Percentiles rank a stretch among this genome's conserved stretches.
phyloP scores from a whole-genome alignment of 1,140 invertebrate genomes.

The Archivesica marissinica region DNA sequence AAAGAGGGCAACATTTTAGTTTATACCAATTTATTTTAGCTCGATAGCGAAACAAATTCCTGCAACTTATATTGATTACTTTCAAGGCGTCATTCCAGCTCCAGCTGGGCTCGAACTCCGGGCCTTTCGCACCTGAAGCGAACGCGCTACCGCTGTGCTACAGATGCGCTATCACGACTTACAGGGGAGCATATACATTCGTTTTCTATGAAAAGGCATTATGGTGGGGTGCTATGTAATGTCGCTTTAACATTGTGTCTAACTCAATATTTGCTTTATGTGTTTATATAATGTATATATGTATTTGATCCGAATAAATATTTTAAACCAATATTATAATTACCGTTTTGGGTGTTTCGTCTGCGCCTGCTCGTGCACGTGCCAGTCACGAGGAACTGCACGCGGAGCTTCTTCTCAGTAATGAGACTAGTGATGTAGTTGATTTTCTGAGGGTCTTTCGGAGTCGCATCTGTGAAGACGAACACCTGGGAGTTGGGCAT shows the following conservation, averaged over 20 bases:
- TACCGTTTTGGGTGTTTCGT: neutral
- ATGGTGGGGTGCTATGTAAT: neutral
- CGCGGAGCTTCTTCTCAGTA: constrained; percentile 63
- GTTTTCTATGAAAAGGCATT: neutral
- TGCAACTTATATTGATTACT: too few relatives aligned
- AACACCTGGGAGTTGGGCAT: constrained; percentile 65
- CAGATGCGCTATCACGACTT: neutral
- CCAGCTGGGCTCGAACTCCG: neutral
- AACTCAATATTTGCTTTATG: neutral
- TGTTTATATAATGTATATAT: neutral
- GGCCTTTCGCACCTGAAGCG: too few relatives aligned
- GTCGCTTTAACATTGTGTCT: neutral
- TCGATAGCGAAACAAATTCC: too few relatives aligned
- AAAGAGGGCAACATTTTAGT: too few relatives aligned
- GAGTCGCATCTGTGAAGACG: constrained; percentile 66
- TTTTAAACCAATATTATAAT: neutral
- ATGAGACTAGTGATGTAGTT: constrained; percentile 63
- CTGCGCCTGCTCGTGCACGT: constrained; percentile 24
- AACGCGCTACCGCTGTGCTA: too few relatives aligned
- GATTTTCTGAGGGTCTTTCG: constrained; percentile 65
- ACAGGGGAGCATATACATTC: neutral
- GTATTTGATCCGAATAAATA: too few relatives aligned
- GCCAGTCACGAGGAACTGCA: constrained; percentile 59
- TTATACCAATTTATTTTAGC: too few relatives aligned
- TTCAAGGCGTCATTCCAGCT: too few relatives aligned